A percentile compares a stretch with the other conserved stretches of the same genome.
Evolutionary conservation across 2,797 vertebrate species (phyloP).

Genomic region (Cyprinella venusta): DNA sequence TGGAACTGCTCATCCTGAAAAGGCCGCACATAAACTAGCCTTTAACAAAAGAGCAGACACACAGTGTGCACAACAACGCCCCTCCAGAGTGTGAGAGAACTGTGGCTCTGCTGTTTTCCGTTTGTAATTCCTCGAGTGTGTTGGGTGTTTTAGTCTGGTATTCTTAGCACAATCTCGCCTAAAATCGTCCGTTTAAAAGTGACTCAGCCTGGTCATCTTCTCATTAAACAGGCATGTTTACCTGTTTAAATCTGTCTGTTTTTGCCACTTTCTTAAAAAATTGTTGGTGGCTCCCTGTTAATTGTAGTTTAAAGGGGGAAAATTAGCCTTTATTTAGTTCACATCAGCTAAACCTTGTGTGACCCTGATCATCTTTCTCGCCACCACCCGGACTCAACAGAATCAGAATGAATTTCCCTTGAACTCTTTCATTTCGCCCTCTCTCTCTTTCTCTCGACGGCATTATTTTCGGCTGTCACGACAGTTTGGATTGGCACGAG

Average conservation of each 20-base stretch:
- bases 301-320: conserved; percentile 26
- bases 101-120: not conserved
- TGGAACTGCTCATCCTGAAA: conserved; percentile 57
- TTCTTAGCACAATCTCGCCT: not conserved
- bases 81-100: conserved; percentile 5
- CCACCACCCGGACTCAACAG: conserved; percentile 43
- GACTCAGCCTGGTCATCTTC: not conserved
- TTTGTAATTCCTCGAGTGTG: not conserved
- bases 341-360: conserved; percentile 52
- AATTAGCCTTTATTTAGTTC: conserved; percentile 21
- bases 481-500: conserved; percentile 50
- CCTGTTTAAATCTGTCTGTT: conserved; percentile 1
- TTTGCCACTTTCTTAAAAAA: conserved; percentile 8
- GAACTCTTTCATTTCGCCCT: not conserved
- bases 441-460: conserved; percentile 1
- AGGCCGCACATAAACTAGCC: conserved; percentile 61
- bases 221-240: conserved; percentile 1
- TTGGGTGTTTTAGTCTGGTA: not conserved
- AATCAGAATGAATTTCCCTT: conserved; percentile 38
- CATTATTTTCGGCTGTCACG: conserved; percentile 42
- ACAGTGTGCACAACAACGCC: conserved; percentile 34
- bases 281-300: conserved; percentile 13
- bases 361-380: conserved; percentile 45
- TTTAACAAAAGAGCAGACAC: conserved; percentile 55
- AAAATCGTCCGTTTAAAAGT: conserved; percentile 9